Evolutionary conservation across 1,140 invertebrate species (phyloP).

Genomic region (Drosophila tani): DNA sequence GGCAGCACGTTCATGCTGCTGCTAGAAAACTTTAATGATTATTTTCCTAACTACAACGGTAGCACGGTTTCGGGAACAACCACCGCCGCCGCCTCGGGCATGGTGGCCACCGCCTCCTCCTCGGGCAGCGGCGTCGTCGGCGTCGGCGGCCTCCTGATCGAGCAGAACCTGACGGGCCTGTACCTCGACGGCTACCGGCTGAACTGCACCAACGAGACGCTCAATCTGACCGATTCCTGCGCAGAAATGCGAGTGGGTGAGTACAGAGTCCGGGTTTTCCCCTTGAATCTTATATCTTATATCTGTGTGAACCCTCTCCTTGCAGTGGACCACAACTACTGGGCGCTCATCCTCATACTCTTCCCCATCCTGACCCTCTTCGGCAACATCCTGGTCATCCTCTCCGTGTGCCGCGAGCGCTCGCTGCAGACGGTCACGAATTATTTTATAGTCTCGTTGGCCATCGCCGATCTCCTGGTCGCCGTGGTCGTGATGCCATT

Average conservation of each 20-base stretch:
- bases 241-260: conserved; percentile 67
- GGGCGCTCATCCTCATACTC: conserved; percentile 93
- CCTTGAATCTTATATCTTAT: no score
- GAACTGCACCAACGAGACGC: conserved; percentile 70
- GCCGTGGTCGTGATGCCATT: conserved; percentile 99
- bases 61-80: conserved; percentile 71
- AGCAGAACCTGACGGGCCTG: conserved; percentile 70
- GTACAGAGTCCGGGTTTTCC: conserved; percentile 1
- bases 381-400: conserved; percentile 98
- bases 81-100: conserved; percentile 28
- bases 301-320: no score
- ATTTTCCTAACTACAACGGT: conserved; percentile 86
- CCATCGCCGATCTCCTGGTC: conserved; percentile 98
- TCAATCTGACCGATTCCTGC: conserved; percentile 65
- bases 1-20: conserved; percentile 86
- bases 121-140: neutral
- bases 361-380: conserved; percentile 97
- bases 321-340: conserved; percentile 89
- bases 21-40: conserved; percentile 87
- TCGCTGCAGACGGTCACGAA: conserved; percentile 97
- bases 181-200: conserved; percentile 65
- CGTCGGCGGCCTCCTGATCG: conserved; percentile 39
- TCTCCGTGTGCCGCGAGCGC: conserved; percentile 95
- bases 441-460: conserved; percentile 99
- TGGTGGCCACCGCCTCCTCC: conserved; percentile 32